A percentile compares a stretch with the other conserved stretches of the same genome.
These are phyloP conservation scores for Nomia melanderi DNA, from an alignment of 1,140 invertebrate genomes.

Conservation along the genomic window DNA sequence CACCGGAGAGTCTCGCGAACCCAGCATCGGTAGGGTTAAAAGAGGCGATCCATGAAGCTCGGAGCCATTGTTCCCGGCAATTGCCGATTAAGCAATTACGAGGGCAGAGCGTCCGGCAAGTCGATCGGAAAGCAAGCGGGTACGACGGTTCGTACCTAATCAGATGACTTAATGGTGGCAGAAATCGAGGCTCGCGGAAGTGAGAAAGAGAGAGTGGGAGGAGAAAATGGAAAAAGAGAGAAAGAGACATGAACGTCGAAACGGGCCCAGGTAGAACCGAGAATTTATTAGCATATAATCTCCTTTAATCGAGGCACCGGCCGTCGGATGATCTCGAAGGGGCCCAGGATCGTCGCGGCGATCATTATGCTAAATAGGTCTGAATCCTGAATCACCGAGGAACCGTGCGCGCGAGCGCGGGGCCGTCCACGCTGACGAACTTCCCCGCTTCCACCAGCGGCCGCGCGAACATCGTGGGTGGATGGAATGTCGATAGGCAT, in stretches of 20 bases:
- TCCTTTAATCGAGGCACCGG: conserved; percentile 43
- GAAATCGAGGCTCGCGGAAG: conserved; percentile 16
- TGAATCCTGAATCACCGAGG: conserved; percentile 46
- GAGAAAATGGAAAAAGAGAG: too few species aligned
- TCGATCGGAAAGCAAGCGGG: conserved; percentile 38
- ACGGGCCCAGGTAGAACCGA: not conserved
- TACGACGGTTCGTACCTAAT: conserved; percentile 42
- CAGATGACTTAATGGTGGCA: conserved; percentile 50
- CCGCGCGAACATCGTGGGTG: conserved; percentile 46
- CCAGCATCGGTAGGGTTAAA: not conserved
- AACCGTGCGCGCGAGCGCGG: not conserved
- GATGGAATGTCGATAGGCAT: conserved; percentile 63
- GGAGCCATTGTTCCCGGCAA: conserved; percentile 13
- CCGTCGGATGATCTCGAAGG: conserved; percentile 24
- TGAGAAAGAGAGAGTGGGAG: too few species aligned
- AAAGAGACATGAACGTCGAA: not conserved
- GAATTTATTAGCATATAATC: conserved; percentile 55
- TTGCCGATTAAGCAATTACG: conserved; percentile 50
- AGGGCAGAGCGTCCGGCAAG: conserved; percentile 22
- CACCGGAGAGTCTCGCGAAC: not conserved
- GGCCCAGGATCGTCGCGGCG: conserved; percentile 29
- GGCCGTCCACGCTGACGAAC: not conserved
- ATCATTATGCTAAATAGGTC: conserved; percentile 47
- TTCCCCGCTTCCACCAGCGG: conserved; percentile 31
- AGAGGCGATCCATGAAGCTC: not conserved